These are phyloP conservation scores for Dendropsophus ebraccatus DNA, from an alignment of 2,113 vertebrate species.

Conservation along the genomic window DNA sequence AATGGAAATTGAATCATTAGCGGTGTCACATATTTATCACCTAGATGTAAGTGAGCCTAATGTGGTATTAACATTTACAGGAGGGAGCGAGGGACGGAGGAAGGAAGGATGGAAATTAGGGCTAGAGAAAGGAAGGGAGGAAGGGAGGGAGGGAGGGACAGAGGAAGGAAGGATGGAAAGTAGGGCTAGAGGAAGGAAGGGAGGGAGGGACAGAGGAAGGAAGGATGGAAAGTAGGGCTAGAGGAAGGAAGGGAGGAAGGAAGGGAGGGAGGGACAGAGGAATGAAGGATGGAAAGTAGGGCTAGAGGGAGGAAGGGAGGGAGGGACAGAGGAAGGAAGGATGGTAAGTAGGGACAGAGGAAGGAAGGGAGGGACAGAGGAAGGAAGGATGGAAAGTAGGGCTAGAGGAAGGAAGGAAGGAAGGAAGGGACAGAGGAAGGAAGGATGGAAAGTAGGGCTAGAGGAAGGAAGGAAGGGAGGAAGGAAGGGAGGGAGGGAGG, in stretches of 20 bases:
- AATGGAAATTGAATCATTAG: conserved; percentile 54
- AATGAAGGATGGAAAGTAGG: background rate
- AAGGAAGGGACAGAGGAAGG: too few species aligned
- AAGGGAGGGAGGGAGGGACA: background rate
- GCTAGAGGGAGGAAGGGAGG: background rate
- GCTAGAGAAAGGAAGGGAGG: too few species aligned
- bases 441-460: too few species aligned
- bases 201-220: background rate
- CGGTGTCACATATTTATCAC: conserved; percentile 18
- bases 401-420: too few species aligned
- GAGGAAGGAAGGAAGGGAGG: too few species aligned
- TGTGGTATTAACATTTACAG: background rate
- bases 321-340: background rate
- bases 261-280: background rate
- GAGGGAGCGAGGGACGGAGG: background rate
- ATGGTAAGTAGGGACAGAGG: too few species aligned
- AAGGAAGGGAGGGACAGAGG: background rate
- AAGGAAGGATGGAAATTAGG: too few species aligned
- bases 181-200: too few species aligned
- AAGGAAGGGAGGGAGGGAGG: too few species aligned
- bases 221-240: background rate
- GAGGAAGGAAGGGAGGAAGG: background rate
- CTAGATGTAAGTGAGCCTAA: background rate
- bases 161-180: background rate
- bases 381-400: background rate